Base-by-base conservation (phyloP, 2,797 vertebrate species). In the Silurus lanzhouensis region DNA sequence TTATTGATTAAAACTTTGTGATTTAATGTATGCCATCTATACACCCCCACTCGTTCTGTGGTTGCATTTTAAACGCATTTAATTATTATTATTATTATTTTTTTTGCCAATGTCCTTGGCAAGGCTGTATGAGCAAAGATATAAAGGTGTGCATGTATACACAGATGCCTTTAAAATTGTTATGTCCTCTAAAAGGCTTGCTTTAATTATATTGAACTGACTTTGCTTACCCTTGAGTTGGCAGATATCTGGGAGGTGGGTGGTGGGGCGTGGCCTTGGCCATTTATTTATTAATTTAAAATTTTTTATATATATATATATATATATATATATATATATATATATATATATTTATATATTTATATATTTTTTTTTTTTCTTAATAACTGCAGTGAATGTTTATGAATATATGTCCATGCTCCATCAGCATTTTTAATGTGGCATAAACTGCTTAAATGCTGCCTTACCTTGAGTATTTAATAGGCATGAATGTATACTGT, bases 191-290 rank as follows among this genome's bases (percentile, higher is more conserved):
- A 89, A 90, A 90, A 87, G 86, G 83, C 82, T 88, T 20, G 78
- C 78, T 84, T 90, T 89, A 87, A 90, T 91, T 90, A 90, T 84
- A 67, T 74, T 63, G 61, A 83, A 85, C 85, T 89, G 90, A 88
- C 89, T 89, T 90, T 90, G 88, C 85, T 87, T 90, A 86, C 86
- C 91, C 90, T 90, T 90, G 81, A 85, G 86, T 81, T 83, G 79
- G 83, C 80, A 71, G 76, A 82, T 83, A 83, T 68, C 72, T 79
- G 48, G 63, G 81, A 7, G 48, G 48, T 52, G 20, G 72, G 38
- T 38, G 38, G 17, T 58, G 57, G 57, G 19, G 19, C 60, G 44
- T 72, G 74, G 44, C 72, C 83, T 81, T 80, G 80, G 80, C 78
- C 38, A 76, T 84, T 74, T 74, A 72, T 44, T 83, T 52, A 48